phyloP scores from a whole-genome alignment of 2,888 invertebrate species.

The Aphodius sticticus region DNA sequence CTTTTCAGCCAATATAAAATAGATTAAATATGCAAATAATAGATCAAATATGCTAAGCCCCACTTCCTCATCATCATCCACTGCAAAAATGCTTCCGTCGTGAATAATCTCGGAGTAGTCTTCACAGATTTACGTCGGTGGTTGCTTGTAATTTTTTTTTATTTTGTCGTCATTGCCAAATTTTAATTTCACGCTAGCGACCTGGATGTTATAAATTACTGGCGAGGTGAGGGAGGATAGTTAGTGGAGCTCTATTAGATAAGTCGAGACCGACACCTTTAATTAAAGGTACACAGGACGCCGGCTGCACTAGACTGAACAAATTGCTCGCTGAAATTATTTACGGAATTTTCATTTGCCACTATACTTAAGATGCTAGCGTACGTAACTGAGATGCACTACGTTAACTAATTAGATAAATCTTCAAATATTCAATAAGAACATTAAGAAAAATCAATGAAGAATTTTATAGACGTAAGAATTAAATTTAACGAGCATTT shows the following conservation, averaged over 20 bases:
- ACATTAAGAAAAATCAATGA: background rate
- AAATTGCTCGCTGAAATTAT: background rate
- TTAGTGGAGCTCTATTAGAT: background rate
- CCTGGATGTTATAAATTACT: slow-evolving; percentile 4
- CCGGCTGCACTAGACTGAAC: background rate
- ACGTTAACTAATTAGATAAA: background rate
- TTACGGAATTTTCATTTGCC: background rate
- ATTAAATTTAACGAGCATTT: too few species aligned
- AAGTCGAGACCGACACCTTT: background rate
- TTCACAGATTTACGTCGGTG: background rate
- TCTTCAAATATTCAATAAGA: background rate
- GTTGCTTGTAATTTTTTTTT: background rate
- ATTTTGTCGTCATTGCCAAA: background rate
- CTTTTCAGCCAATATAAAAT: too few species aligned
- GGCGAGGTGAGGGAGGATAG: background rate
- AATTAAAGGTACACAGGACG: background rate
- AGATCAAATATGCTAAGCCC: too few species aligned
- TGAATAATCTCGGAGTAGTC: background rate
- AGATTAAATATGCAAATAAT: too few species aligned
- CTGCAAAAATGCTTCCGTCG: background rate
- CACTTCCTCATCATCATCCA: too few species aligned
- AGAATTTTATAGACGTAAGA: too few species aligned
- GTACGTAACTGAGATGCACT: background rate
- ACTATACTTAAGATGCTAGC: background rate
- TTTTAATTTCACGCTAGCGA: background rate